Evolutionary conservation across 2,888 invertebrate species (phyloP).

Genomic region (Phaedon cochleariae): DNA sequence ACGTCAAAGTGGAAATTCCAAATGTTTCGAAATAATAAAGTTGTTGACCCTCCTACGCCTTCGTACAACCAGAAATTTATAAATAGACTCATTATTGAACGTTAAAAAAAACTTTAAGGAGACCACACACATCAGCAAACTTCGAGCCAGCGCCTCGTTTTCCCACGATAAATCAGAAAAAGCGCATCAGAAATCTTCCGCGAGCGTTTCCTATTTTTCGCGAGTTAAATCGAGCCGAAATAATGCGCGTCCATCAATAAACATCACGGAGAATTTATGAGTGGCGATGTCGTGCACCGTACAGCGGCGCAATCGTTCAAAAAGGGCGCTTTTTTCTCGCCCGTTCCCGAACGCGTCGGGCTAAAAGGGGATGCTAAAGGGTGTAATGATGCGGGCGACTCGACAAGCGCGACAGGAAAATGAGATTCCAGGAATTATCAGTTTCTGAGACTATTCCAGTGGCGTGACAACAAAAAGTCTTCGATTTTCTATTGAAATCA

Average conservation of each 20-base stretch:
- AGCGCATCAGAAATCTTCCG: conserved; percentile 20
- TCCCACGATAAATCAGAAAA: conserved; percentile 23
- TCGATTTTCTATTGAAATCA: too few relatives aligned
- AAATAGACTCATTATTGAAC: too few relatives aligned
- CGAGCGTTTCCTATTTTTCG: conserved; percentile 36
- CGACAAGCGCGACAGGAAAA: background rate
- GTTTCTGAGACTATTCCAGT: background rate
- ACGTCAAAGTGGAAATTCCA: too few relatives aligned
- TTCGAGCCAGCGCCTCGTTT: background rate
- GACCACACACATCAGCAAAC: too few relatives aligned
- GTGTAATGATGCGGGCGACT: conserved; percentile 1
- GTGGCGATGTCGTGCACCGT: conserved; percentile 13
- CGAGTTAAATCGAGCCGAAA: conserved; percentile 36
- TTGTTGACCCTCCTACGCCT: too few relatives aligned
- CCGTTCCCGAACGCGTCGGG: conserved; percentile 11
- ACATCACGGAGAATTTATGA: conserved; percentile 37
- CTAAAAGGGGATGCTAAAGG: background rate
- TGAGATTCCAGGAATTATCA: background rate
- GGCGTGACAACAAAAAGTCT: too few relatives aligned
- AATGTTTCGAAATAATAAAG: too few relatives aligned
- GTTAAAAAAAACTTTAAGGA: too few relatives aligned
- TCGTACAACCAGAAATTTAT: too few relatives aligned
- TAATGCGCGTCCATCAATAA: conserved; percentile 41
- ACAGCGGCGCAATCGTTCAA: conserved; percentile 14
- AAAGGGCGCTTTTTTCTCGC: conserved; percentile 21